phyloP scores from a whole-genome alignment of 2,797 vertebrate species.

The Ptychadena robeensis region DNA sequence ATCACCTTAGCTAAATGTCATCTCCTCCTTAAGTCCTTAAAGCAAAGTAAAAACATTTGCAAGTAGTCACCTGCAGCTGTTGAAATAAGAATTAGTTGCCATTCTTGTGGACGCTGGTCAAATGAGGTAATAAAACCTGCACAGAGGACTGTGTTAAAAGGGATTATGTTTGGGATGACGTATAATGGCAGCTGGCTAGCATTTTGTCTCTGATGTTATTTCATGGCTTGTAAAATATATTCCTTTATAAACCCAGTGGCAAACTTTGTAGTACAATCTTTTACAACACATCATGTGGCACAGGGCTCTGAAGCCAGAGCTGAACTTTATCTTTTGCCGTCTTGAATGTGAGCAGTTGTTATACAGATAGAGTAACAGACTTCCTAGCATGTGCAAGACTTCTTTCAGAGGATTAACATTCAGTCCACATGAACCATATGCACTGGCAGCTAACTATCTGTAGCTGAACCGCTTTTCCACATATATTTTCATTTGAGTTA shows the following conservation, averaged over 20 bases:
- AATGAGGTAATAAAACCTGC: conserved; percentile 56
- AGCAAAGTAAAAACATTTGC: conserved; percentile 52
- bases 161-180: conserved; percentile 56
- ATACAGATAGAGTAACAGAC: conserved; percentile 37
- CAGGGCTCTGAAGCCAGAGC: conserved; percentile 33
- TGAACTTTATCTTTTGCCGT: conserved; percentile 38
- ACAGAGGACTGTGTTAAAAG: conserved; percentile 51
- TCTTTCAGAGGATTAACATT: conserved; percentile 40
- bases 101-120: conserved; percentile 48
- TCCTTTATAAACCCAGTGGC: conserved; percentile 52
- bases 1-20: conserved; percentile 38
- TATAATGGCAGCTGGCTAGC: conserved; percentile 55
- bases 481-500: neutral
- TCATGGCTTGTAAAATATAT: conserved; percentile 59
- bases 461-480: neutral
- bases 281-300: conserved; percentile 45
- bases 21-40: conserved; percentile 23
- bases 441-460: conserved; percentile 16
- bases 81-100: conserved; percentile 57
- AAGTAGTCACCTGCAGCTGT: conserved; percentile 61
- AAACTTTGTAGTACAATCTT: conserved; percentile 50
- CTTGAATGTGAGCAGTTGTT: conserved; percentile 47
- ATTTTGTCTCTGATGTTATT: conserved; percentile 59
- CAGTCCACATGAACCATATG: conserved; percentile 28
- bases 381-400: conserved; percentile 34